phyloP scores from a whole-genome alignment of 2,113 vertebrate genomes.

The Pelobates fuscus region DNA sequence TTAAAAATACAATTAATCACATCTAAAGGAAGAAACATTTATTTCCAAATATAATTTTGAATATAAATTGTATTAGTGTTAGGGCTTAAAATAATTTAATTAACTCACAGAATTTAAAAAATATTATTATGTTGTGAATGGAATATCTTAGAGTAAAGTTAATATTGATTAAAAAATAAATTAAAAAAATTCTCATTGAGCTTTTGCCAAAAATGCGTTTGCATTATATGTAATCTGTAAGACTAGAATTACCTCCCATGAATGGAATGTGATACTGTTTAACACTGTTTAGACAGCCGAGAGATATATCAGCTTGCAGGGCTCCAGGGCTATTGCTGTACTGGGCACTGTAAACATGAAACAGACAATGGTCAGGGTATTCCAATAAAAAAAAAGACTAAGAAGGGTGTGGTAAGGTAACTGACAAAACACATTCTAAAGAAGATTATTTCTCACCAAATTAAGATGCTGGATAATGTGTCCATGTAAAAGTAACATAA shows the following conservation, averaged over 20 bases:
- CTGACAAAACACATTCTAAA: neutral
- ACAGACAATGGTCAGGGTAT: neutral
- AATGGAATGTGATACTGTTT: slow-evolving; percentile 37
- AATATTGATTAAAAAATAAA: too few species aligned
- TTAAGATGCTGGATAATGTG: neutral
- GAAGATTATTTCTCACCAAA: slow-evolving; percentile 7
- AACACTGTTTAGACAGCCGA: slow-evolving; percentile 30
- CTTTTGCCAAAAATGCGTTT: too few species aligned
- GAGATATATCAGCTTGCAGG: slow-evolving; percentile 30
- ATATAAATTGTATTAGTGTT: too few species aligned
- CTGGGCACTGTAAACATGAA: slow-evolving; percentile 13
- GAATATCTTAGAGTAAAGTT: too few species aligned
- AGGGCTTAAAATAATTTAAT: too few species aligned
- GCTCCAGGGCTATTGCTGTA: slow-evolving; percentile 23
- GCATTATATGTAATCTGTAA: neutral
- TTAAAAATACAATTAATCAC: too few species aligned
- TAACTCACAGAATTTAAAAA: too few species aligned
- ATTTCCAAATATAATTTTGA: too few species aligned
- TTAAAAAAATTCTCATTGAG: too few species aligned
- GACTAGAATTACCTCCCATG: neutral
- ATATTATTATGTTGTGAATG: too few species aligned
- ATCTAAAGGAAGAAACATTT: too few species aligned
- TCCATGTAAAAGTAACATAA: too few species aligned
- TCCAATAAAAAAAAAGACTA: neutral
- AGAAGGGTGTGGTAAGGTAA: slow-evolving; percentile 12